phyloP scores from a whole-genome alignment of 2,113 vertebrate species.

The Rutilus rutilus region DNA sequence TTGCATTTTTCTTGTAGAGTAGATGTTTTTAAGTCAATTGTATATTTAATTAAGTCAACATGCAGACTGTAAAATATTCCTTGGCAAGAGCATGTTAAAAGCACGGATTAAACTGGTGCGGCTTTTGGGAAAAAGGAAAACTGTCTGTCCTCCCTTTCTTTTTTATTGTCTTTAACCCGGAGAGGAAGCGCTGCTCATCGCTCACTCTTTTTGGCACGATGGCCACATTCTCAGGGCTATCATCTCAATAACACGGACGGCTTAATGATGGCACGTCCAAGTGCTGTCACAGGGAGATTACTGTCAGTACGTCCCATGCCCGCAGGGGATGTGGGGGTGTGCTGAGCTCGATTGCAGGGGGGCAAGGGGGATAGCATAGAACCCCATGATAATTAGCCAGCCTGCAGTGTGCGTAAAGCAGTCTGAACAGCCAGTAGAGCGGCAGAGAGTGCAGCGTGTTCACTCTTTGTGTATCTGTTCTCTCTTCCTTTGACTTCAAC shows the following conservation, averaged over 20 bases:
- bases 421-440: slow-evolving; percentile 68
- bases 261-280: slow-evolving; percentile 61
- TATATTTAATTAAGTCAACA: slow-evolving; percentile 55
- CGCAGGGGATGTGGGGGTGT: slow-evolving; percentile 69
- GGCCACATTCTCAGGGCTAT: slow-evolving; percentile 60
- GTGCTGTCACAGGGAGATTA: slow-evolving; percentile 76
- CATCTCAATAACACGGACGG: slow-evolving; percentile 66
- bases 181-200: slow-evolving; percentile 56
- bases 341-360: slow-evolving; percentile 37
- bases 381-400: slow-evolving; percentile 71
- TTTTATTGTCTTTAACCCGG: slow-evolving; percentile 65
- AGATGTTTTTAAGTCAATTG: slow-evolving; percentile 49
- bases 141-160: slow-evolving; percentile 8
- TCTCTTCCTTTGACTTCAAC: slow-evolving; percentile 16
- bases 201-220: slow-evolving; percentile 49
- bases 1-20: slow-evolving; percentile 25
- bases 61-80: slow-evolving; percentile 50
- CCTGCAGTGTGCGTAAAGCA: slow-evolving; percentile 72
- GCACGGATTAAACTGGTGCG: slow-evolving; percentile 45
- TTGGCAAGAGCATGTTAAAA: slow-evolving; percentile 51
- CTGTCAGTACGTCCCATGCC: slow-evolving; percentile 75
- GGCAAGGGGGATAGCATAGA: slow-evolving; percentile 39
- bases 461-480: slow-evolving; percentile 33
- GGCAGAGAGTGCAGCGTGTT: slow-evolving; percentile 41
- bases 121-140: slow-evolving; percentile 43